Conservation (phyloP, 2,797 vertebrate species). For the Molothrus ater region DNA sequence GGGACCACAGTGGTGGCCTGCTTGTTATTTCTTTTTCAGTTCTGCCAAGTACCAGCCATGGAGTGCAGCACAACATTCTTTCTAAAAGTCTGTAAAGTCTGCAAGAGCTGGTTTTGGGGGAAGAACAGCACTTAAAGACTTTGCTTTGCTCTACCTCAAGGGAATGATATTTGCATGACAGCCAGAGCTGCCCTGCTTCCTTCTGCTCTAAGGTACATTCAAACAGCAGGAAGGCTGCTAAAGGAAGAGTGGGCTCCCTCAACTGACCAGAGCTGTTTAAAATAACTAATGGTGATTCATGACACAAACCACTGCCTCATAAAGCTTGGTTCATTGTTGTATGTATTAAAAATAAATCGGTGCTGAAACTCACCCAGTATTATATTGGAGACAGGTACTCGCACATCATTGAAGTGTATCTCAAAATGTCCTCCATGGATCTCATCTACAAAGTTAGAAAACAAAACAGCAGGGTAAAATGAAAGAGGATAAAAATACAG, state of each 20-base stretch:
- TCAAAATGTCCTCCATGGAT: constrained; percentile 94
- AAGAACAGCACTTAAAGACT: background rate
- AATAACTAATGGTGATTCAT: background rate
- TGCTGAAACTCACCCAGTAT: constrained; percentile 84
- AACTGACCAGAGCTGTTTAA: background rate
- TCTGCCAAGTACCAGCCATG: background rate
- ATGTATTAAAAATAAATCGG: background rate
- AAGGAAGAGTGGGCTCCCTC: background rate
- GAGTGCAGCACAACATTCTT: background rate
- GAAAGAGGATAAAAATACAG: background rate
- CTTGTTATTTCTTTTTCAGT: background rate
- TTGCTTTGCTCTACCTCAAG: background rate
- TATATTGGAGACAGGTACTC: constrained; percentile 85
- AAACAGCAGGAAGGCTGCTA: background rate
- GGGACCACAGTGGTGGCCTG: background rate
- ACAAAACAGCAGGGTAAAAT: background rate
- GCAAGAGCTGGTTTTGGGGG: background rate
- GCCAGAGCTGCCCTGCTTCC: background rate
- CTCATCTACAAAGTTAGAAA: constrained; percentile 78
- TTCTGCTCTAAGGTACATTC: background rate
- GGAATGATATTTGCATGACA: background rate
- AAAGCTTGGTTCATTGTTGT: background rate
- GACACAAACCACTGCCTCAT: background rate
- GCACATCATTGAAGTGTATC: constrained; percentile 88
- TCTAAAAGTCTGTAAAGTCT: background rate